Conservation (phyloP, 2,113 vertebrate genomes). For the Ancistrus triradiatus region DNA sequence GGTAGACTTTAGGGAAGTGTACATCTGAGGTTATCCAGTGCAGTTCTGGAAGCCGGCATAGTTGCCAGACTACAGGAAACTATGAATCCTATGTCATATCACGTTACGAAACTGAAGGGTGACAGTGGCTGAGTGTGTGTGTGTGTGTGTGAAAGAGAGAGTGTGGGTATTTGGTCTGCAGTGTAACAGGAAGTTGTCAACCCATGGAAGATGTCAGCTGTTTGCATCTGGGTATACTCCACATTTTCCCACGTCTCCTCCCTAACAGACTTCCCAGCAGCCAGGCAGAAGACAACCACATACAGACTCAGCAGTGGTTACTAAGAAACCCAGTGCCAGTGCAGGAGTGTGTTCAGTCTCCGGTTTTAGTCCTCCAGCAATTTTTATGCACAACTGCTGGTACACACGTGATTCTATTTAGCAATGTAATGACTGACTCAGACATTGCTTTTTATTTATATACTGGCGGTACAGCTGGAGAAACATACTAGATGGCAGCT, state of each 20-base stretch:
- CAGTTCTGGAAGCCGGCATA: background rate
- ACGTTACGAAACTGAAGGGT: background rate
- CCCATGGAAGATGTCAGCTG: background rate
- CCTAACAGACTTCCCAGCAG: background rate
- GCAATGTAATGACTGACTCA: too few relatives aligned
- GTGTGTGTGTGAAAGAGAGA: background rate
- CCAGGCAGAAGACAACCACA: conserved; percentile 1
- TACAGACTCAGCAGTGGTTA: background rate
- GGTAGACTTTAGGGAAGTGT: background rate
- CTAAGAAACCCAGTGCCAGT: background rate
- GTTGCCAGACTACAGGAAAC: background rate
- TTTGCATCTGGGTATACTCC: background rate
- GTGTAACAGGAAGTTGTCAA: background rate
- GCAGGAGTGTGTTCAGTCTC: background rate
- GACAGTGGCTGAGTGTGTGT: background rate
- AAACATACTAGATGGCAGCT: too few relatives aligned
- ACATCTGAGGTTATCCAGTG: background rate
- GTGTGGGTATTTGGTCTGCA: background rate
- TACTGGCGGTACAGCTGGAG: too few relatives aligned
- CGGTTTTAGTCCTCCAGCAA: background rate
- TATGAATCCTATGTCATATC: background rate
- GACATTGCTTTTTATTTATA: too few relatives aligned
- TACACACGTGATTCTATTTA: too few relatives aligned
- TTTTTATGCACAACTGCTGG: background rate
- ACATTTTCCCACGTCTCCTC: background rate